These are phyloP conservation scores for Eucera pruinosa DNA, from an alignment of 2,888 invertebrate species.

Conservation along the genomic window DNA sequence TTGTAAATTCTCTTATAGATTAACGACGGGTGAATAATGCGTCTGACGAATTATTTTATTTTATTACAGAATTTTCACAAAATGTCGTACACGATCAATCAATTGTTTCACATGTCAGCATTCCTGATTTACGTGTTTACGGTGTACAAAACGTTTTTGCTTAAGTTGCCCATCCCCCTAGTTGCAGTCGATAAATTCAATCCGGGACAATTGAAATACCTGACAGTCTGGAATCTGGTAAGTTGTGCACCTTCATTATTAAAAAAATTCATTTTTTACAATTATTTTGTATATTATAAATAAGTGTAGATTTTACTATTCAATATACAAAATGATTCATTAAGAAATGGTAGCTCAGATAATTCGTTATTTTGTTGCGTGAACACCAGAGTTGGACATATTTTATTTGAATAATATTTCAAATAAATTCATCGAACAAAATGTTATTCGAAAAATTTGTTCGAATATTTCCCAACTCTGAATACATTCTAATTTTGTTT, in stretches of 20 bases:
- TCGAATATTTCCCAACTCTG: too few species aligned
- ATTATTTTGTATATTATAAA: neutral
- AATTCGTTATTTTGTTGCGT: too few species aligned
- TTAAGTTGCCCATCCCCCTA: constrained; percentile 73
- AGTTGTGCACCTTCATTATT: constrained; percentile 55
- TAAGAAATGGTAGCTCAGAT: too few species aligned
- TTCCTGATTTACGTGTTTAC: constrained; percentile 69
- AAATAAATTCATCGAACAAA: too few species aligned
- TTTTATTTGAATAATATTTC: too few species aligned
- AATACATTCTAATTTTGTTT: too few species aligned
- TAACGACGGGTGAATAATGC: neutral
- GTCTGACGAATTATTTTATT: constrained; percentile 22
- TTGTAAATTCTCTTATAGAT: neutral
- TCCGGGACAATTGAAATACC: constrained; percentile 78
- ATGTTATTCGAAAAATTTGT: too few species aligned
- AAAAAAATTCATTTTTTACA: neutral
- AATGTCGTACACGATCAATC: constrained; percentile 53
- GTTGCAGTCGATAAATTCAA: constrained; percentile 70
- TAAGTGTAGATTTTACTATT: neutral
- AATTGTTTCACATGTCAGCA: constrained; percentile 64
- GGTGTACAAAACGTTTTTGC: constrained; percentile 58
- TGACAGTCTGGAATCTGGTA: constrained; percentile 81
- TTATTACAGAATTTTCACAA: constrained; percentile 45
- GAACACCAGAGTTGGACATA: too few species aligned
- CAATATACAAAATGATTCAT: too few species aligned